Evolutionary conservation across 2,113 vertebrate species (phyloP).

Genomic region (Megalops atlanticus): DNA sequence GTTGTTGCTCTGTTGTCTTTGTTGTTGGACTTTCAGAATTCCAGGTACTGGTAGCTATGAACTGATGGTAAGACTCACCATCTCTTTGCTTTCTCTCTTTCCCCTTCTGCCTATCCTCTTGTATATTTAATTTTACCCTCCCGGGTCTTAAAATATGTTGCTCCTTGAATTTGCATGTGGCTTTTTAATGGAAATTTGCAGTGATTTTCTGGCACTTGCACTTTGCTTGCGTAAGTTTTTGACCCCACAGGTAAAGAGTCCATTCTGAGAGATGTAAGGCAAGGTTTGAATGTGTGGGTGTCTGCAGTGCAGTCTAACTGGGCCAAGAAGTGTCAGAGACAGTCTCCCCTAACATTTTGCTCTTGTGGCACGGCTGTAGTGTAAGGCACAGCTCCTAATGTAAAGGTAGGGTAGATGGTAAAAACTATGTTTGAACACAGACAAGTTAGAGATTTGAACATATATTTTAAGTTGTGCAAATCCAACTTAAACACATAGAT

Average conservation of each 20-base stretch:
- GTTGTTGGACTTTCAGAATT: constrained; percentile 44
- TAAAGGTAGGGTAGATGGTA: not conserved
- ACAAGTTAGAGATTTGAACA: no score
- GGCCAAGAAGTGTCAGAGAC: not conserved
- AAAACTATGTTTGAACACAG: not conserved
- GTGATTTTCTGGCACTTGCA: not conserved
- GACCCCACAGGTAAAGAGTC: not conserved
- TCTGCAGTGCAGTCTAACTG: not conserved
- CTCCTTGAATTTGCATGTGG: constrained; percentile 54
- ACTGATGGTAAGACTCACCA: constrained; percentile 60
- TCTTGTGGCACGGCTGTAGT: not conserved
- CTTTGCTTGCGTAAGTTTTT: constrained; percentile 28
- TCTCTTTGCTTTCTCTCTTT: constrained; percentile 34
- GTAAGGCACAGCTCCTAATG: not conserved
- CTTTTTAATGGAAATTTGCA: constrained; percentile 14
- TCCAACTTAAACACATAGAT: no score
- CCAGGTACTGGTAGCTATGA: constrained; percentile 46
- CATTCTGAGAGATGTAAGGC: not conserved
- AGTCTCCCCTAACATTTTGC: not conserved
- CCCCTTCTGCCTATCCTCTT: constrained; percentile 11
- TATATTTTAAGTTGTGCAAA: no score
- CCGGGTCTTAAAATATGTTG: not conserved
- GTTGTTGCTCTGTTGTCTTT: constrained; percentile 36
- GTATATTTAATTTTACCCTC: constrained; percentile 9
- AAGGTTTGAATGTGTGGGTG: not conserved